phyloP scores from a whole-genome alignment of 2,113 vertebrate species.

The Murina feae region DNA sequence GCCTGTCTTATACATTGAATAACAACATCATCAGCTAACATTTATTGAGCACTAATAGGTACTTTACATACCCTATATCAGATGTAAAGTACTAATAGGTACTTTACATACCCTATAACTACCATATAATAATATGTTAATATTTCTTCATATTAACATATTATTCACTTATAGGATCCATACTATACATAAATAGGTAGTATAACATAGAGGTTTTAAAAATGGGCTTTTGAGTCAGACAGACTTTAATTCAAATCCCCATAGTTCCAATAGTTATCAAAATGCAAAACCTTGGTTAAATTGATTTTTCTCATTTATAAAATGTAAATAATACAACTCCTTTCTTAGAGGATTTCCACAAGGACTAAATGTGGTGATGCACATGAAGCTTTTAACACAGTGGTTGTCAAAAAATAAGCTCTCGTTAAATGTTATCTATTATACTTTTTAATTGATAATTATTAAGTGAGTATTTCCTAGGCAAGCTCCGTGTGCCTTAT shows the following conservation, averaged over 20 bases:
- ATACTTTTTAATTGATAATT: slow-evolving; percentile 3
- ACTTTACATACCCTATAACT: too few species aligned
- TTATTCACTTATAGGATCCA: neutral
- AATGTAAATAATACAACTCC: neutral
- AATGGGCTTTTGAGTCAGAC: neutral
- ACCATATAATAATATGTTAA: too few species aligned
- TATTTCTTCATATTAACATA: neutral
- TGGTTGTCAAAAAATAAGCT: neutral
- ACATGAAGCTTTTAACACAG: neutral
- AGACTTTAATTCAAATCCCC: neutral
- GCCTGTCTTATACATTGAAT: neutral
- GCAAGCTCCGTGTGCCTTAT: neutral
- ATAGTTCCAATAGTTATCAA: neutral
- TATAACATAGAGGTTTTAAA: neutral
- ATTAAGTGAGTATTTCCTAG: neutral
- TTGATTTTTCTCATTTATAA: neutral
- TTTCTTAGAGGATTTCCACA: slow-evolving; percentile 5
- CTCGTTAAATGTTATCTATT: slow-evolving; percentile 7
- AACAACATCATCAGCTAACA: neutral
- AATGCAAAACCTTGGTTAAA: slow-evolving; percentile 1
- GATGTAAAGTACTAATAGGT: neutral
- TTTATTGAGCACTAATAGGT: neutral
- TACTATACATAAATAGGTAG: neutral
- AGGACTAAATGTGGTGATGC: neutral
- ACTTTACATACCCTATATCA: neutral